Evolutionary conservation across 2,797 vertebrate species (phyloP), one percentile per base, ranked within the genome.

Genomic region (Leptodactylus fallax): DNA sequence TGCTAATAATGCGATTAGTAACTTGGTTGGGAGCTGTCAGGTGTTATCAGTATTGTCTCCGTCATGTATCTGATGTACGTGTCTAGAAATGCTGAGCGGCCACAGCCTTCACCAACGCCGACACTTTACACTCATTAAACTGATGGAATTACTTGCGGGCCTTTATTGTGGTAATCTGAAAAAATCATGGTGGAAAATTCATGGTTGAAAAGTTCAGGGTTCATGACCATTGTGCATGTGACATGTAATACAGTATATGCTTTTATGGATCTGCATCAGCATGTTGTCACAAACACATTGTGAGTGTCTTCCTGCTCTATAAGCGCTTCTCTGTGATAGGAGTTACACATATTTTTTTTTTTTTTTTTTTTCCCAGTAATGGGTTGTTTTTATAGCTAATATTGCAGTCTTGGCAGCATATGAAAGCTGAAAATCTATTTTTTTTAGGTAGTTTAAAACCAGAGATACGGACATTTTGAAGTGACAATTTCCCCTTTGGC

Each of bases 121-220:
- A 53, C 49, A 11, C 10, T 25, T 65, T 19, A 63, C 49, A 55
- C 56, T 79, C 16, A 69, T 86, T 79, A 79, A 14, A 67, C 76
- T 79, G 84, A 79, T 63, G 71, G 45, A 53, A 78, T 77, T 78
- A 49, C 60, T 36, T 13, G 23, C 0, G 10, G 17, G 61, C 65
- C 9, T 63, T 21, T 45, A 13, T 83, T 25, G 27, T 77, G 69
- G n/a, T 61, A 7, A 78, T 36, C 36, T 53, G n/a, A 47, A 85
- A 1, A 36, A 36, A 36, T 36, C 36, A 36, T 36, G 36, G 36
- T 36, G 36, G 36, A 58, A 19, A 63, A 51, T 53, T 51, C 60
- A 65, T 60, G 36, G 84, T 65, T 85, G 61, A 85, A 85, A 85
- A 85, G 74, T 65, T 84, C 53, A 72, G 36, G 23, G 81, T 71